Percentiles rank a stretch among this genome's conserved stretches.
Conservation (phyloP, 2,113 vertebrate genomes). For the Passer montanus region DNA sequence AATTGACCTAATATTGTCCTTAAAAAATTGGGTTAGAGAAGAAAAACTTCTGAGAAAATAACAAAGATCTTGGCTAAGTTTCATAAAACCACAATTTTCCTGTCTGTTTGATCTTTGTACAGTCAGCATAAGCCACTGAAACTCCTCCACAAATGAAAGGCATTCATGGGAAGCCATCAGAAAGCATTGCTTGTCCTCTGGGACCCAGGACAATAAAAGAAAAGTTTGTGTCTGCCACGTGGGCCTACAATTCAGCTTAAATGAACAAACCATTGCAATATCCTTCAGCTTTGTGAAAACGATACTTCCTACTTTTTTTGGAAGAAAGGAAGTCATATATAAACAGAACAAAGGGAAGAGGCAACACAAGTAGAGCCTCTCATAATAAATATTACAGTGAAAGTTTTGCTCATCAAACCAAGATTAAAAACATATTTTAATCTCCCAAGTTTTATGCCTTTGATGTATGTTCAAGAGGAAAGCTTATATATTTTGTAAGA, state of each 20-base stretch:
- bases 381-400: conserved; percentile 70
- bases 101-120: conserved; percentile 65
- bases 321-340: conserved; percentile 69
- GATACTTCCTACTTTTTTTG: conserved; percentile 68
- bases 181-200: conserved; percentile 36
- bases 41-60: conserved; percentile 44
- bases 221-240: conserved; percentile 47
- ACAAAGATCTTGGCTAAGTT: conserved; percentile 15
- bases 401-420: conserved; percentile 77
- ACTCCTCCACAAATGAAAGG: conserved; percentile 58
- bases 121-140: conserved; percentile 57
- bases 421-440: conserved; percentile 78
- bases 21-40: conserved; percentile 28
- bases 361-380: conserved; percentile 76
- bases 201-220: conserved; percentile 57
- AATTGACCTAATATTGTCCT: not conserved
- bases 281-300: conserved; percentile 53
- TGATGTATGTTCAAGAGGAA: conserved; percentile 74
- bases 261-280: conserved; percentile 60
- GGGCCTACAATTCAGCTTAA: conserved; percentile 54
- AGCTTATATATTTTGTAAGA: conserved; percentile 67
- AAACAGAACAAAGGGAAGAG: conserved; percentile 79
- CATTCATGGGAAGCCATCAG: conserved; percentile 59
- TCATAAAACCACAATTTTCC: conserved; percentile 59
- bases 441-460: conserved; percentile 69